Evolutionary conservation across 1,140 invertebrate genomes (phyloP).

Genomic region (Protaetia brevitarsis): DNA sequence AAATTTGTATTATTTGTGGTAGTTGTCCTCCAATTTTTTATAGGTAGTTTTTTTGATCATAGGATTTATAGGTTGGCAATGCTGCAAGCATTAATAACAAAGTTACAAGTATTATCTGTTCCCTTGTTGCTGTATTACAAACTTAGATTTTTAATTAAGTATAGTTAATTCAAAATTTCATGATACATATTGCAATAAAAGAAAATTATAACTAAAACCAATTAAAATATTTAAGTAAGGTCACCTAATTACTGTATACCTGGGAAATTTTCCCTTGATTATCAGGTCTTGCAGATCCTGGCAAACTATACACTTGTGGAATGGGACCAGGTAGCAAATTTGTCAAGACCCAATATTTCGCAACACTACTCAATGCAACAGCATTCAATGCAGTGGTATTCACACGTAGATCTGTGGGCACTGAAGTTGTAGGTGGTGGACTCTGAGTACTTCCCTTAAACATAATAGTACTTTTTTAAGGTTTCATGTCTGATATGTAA

Average conservation of each 20-base stretch:
- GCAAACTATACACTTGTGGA: constrained; percentile 59
- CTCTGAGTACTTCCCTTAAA: constrained; percentile 37
- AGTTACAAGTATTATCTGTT: too few relatives aligned
- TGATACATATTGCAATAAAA: background rate
- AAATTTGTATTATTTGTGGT: too few relatives aligned
- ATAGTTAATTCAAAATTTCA: background rate
- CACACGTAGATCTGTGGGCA: constrained; percentile 57
- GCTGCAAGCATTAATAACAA: too few relatives aligned
- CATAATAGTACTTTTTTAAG: background rate
- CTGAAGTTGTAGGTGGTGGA: constrained; percentile 47
- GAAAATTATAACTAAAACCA: background rate
- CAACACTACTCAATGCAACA: constrained; percentile 60
- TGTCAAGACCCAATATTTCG: constrained; percentile 66
- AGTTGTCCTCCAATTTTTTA: too few relatives aligned
- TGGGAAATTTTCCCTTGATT: constrained; percentile 57
- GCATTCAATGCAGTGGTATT: constrained; percentile 59
- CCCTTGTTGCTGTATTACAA: too few relatives aligned
- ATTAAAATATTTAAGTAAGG: constrained; percentile 12
- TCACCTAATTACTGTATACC: constrained; percentile 48
- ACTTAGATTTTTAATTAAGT: too few relatives aligned
- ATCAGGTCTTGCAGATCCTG: constrained; percentile 54
- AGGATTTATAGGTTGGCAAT: too few relatives aligned
- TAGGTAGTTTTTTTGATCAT: too few relatives aligned
- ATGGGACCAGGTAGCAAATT: constrained; percentile 62
- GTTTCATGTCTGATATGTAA: background rate